Evolutionary conservation across 2,888 invertebrate species (phyloP), one percentile per base, ranked within the genome.

Genomic region (Scaptomyza polygonia): DNA sequence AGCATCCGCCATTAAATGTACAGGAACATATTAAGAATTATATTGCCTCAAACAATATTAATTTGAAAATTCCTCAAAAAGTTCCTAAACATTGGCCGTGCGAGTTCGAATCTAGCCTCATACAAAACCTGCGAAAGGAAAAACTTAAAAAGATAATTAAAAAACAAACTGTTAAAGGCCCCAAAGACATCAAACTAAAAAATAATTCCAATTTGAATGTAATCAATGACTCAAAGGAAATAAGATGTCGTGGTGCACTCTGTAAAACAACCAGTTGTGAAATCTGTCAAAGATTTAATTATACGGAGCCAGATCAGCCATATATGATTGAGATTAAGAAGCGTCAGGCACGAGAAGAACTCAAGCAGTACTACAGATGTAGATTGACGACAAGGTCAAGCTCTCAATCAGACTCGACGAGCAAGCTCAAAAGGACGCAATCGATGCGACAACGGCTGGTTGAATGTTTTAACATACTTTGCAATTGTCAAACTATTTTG

Each of bases 401-500:
- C 2, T 9, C n/a, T 3, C n/a, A 21, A 43, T 25, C n/a, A 25
- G 9, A n/a, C 27, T 25, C 9, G 9, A 14, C 3, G 2, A 18
- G 5, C 21, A 11, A 1, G 1, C 25, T 0, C 14, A n/a, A 25
- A 8, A 16, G 6, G 2, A 18, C 27, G 3, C 16, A 18, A 27
- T 40, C 36, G 2, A 21, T 72, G 48, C 58, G 51, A 0, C 7
- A 44, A 2, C 42, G 72, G 7, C 36, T 85, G 8, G 3, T 52
- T 0, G 21, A 47, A 2, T 72, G 65, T 30, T 65, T 44, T 34
- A 0, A 16, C 1, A 39, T 61, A 21, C 65, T 80, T 1, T 3
- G 27, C n/a, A 40, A 82, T 21, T 80, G 82, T 25, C 45, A 51
- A 11, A 16, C 12, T 0, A 44, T 72, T n/a, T 44, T 85, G 0